Conservation (phyloP, 2,113 vertebrate genomes). For the Rana temporaria region DNA sequence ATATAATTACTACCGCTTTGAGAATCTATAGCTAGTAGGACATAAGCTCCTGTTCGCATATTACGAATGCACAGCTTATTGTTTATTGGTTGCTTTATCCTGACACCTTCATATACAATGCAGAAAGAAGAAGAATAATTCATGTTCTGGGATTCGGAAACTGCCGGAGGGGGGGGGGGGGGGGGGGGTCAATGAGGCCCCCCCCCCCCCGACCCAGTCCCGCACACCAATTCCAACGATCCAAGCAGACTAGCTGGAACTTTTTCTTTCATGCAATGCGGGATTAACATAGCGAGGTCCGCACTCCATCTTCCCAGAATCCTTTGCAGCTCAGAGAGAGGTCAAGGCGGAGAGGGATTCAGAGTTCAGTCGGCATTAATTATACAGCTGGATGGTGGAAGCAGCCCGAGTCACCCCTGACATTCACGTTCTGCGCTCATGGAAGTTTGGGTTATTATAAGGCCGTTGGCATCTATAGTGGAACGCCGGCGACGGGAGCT, state of each 20-base stretch:
- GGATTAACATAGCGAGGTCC: slow-evolving; percentile 5
- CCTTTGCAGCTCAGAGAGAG: not conserved
- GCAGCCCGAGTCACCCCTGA: not conserved
- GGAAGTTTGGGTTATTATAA: not conserved
- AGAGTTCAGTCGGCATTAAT: slow-evolving; percentile 5
- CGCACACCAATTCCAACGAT: not conserved
- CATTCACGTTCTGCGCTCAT: slow-evolving; percentile 4
- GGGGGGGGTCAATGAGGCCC: not conserved
- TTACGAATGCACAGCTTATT: too few relatives aligned
- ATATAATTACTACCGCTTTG: too few relatives aligned
- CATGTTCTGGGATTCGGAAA: not conserved
- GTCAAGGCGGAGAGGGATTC: not conserved
- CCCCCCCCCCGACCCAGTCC: too few relatives aligned
- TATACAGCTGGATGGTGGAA: not conserved
- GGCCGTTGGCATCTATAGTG: not conserved
- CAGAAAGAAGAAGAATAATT: not conserved
- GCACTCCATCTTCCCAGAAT: slow-evolving; percentile 10
- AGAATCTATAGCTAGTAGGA: too few relatives aligned
- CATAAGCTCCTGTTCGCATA: too few relatives aligned
- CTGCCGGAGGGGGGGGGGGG: not conserved
- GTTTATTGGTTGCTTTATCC: too few relatives aligned
- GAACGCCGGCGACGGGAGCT: not conserved
- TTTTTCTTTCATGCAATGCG: not conserved
- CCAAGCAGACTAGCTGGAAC: not conserved
- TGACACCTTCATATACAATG: too few relatives aligned